Percentiles rank a stretch among this genome's conserved stretches.
These are phyloP conservation scores for Barnardius zonarius DNA, from an alignment of 2,113 vertebrate species.

Conservation along the genomic window DNA sequence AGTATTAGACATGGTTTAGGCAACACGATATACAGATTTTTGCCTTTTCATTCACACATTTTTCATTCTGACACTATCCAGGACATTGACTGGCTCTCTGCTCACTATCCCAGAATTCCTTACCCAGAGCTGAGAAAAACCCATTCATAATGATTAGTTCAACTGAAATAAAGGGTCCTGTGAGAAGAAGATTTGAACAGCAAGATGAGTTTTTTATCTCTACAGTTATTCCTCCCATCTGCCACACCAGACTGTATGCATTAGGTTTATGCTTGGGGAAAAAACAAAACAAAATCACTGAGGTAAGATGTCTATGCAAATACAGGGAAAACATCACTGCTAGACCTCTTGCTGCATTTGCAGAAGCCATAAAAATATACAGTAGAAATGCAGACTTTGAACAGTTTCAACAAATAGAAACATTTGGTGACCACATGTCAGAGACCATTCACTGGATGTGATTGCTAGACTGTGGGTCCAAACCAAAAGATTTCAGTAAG, in stretches of 20 bases:
- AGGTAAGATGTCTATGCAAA: slow-evolving; percentile 43
- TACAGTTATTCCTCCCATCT: background rate
- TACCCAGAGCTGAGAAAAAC: background rate
- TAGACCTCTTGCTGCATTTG: slow-evolving; percentile 11
- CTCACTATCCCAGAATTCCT: background rate
- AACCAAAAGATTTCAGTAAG: background rate
- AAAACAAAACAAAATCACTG: background rate
- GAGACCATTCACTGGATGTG: background rate
- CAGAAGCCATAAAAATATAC: slow-evolving; percentile 56
- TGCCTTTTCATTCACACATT: background rate
- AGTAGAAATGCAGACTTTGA: background rate
- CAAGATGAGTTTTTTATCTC: background rate
- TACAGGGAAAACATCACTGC: background rate
- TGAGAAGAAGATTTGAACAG: background rate
- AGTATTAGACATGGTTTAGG: slow-evolving; percentile 14
- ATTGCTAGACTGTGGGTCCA: background rate
- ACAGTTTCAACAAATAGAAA: slow-evolving; percentile 15
- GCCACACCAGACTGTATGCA: background rate
- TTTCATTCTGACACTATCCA: background rate
- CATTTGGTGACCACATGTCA: slow-evolving; percentile 66
- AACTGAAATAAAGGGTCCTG: background rate
- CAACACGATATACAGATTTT: background rate
- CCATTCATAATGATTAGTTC: background rate
- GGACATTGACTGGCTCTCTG: background rate
- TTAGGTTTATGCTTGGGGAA: slow-evolving; percentile 8